Base-by-base conservation (phyloP, 1,140 invertebrate genomes). In the Melipona quadrifasciata region DNA sequence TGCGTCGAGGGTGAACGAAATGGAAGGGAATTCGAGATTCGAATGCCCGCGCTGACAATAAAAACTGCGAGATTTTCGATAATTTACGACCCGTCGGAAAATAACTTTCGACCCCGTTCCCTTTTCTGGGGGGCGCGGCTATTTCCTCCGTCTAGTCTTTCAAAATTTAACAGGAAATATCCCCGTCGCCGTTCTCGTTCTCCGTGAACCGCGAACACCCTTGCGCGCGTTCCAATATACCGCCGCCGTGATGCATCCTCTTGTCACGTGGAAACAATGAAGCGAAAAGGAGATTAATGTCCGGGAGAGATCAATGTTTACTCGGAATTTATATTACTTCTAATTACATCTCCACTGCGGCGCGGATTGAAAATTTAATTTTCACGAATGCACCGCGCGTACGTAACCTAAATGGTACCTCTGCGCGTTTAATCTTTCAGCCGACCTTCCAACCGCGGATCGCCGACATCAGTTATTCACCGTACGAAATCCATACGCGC, bases 1-100 rank as follows among this genome's bases (percentile, higher is more conserved):
- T 75, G 61, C 77, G 85, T 47, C 14, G 64, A 84, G 77, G 74
- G 80, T 75, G 77, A 64, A 74, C 65, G 75, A 80, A 74, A 77
- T 72, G 55, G 67, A 64, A 31, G 34, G 71, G 16, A 73, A 80
- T 70, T 47, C 67, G 71, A 81, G 86, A 11, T 65, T 78, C 55
- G 73, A 65, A 47, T 34, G 68, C 34, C 39, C 39, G 47, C 86
- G 77, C n/a, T 75, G 74, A 70, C 64, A 55, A 88, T 85, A 79
- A 71, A 47, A 68, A 77, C 73, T 31, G 55, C 31, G 76, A 84
- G 77, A 78, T 84, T 79, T 82, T 72, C 17, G 51, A 47, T 47
- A 57, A 82, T 77, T 76, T 77, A 82, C 64, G 80, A 57, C 10
- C 47, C 51, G 24, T 71, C 76, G 39, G 39, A 34, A 53, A 53